Conservation (phyloP, 1,140 invertebrate species). For the Muscidifurax raptorellus region DNA sequence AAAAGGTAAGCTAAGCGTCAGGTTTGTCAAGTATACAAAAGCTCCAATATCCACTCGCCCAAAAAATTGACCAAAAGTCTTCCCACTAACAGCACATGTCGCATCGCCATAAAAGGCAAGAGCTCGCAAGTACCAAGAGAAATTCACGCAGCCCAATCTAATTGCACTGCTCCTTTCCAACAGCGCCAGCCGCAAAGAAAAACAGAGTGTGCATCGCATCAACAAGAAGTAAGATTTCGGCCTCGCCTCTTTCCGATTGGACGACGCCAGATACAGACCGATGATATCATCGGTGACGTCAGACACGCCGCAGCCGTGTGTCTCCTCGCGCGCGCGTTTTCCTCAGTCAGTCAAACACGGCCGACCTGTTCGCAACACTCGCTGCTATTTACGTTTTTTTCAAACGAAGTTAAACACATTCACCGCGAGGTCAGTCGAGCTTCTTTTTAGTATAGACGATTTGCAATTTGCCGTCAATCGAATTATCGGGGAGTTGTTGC, state of each 20-base stretch:
- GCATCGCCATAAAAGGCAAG: not conserved
- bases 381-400: not conserved
- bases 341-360: constrained; percentile 62
- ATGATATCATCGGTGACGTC: constrained; percentile 69
- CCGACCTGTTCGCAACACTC: not conserved
- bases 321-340: constrained; percentile 1
- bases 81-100: not conserved
- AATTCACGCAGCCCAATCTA: not conserved
- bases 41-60: too few species aligned
- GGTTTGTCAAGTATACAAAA: too few species aligned
- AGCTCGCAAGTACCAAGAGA: too few species aligned
- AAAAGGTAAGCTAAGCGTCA: too few species aligned
- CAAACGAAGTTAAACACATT: too few species aligned
- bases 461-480: not conserved
- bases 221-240: not conserved
- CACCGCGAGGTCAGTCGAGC: constrained; percentile 3
- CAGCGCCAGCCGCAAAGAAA: not conserved
- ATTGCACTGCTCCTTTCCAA: not conserved
- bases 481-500: too few species aligned
- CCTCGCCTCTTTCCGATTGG: constrained; percentile 10
- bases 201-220: not conserved
- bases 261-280: constrained; percentile 9
- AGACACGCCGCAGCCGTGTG: constrained; percentile 36
- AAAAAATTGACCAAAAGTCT: not conserved
- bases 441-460: too few species aligned